Evolutionary conservation across 2,797 vertebrate species (phyloP).

Genomic region (Hyperoplus lanceolatus): DNA sequence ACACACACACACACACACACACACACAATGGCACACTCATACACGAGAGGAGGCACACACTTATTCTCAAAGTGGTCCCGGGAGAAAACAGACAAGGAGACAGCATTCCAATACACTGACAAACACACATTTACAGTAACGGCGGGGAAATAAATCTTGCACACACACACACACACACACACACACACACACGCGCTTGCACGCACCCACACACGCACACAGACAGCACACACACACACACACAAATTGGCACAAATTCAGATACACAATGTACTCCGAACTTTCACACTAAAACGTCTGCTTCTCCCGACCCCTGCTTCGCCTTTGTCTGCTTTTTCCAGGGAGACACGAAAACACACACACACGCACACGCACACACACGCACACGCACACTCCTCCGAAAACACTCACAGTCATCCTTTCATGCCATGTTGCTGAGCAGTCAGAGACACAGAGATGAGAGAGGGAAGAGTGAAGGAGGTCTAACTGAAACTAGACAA

Average conservation of each 20-base stretch:
- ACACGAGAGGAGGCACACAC: slow-evolving; percentile 31
- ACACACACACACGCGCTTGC: slow-evolving; percentile 16
- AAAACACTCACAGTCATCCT: slow-evolving; percentile 51
- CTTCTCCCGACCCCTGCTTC: slow-evolving; percentile 36
- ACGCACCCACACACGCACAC: slow-evolving; percentile 19
- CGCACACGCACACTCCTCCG: slow-evolving; percentile 17
- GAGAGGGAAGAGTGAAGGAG: slow-evolving; percentile 53
- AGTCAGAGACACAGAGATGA: slow-evolving; percentile 54
- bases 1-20: not conserved
- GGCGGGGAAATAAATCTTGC: not conserved
- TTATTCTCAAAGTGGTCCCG: slow-evolving; percentile 64
- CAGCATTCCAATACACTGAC: slow-evolving; percentile 45
- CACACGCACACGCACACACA: slow-evolving; percentile 5
- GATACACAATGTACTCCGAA: slow-evolving; percentile 23
- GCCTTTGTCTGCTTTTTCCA: slow-evolving; percentile 55
- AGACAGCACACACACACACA: slow-evolving; percentile 22
- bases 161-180: slow-evolving; percentile 22
- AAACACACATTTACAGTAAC: slow-evolving; percentile 34
- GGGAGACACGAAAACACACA: slow-evolving; percentile 27
- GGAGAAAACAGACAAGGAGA: slow-evolving; percentile 43
- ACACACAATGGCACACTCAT: not conserved
- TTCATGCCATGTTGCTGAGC: slow-evolving; percentile 74
- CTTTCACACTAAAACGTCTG: slow-evolving; percentile 56
- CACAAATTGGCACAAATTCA: not conserved
- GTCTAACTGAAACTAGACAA: slow-evolving; percentile 61